These are phyloP conservation scores for Ormyrus nitidulus DNA, from an alignment of 2,888 invertebrate species.

Conservation along the genomic window DNA sequence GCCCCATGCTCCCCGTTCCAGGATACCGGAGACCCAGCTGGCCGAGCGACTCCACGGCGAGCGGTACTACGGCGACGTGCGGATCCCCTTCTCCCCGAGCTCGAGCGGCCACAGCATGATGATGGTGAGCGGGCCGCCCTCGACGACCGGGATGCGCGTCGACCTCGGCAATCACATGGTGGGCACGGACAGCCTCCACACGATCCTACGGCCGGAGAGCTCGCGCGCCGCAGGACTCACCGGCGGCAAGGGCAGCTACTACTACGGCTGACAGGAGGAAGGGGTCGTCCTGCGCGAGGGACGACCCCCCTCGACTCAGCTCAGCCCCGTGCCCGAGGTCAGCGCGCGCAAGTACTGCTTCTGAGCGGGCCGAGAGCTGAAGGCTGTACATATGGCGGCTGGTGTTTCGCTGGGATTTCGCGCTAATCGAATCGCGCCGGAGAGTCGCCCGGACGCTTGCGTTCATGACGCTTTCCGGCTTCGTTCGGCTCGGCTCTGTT, in stretches of 20 bases:
- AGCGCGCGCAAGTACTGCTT: constrained; percentile 74
- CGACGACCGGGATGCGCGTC: constrained; percentile 67
- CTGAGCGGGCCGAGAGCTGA: constrained; percentile 58
- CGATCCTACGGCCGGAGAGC: constrained; percentile 60
- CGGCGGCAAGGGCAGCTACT: constrained; percentile 71
- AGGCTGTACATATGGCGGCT: no score
- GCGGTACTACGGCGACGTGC: constrained; percentile 69
- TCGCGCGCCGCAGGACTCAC: constrained; percentile 13
- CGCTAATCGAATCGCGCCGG: no score
- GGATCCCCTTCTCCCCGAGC: constrained; percentile 70
- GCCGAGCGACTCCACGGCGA: constrained; percentile 72
- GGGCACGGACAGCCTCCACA: constrained; percentile 72
- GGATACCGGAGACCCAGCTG: constrained; percentile 71
- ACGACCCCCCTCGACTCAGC: constrained; percentile 65
- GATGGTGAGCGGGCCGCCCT: neutral
- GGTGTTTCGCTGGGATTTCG: no score
- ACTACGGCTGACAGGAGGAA: constrained; percentile 86
- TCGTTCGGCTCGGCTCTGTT: no score
- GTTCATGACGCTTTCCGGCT: no score
- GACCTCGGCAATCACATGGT: constrained; percentile 74
- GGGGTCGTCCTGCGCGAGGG: constrained; percentile 73
- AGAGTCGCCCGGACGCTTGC: no score
- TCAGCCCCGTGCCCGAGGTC: constrained; percentile 73
- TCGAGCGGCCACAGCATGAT: constrained; percentile 53
- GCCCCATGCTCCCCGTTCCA: constrained; percentile 50